These are phyloP conservation scores for Rhabdomys dilectus DNA, from an alignment of 2,113 vertebrate species.

Conservation along the genomic window DNA sequence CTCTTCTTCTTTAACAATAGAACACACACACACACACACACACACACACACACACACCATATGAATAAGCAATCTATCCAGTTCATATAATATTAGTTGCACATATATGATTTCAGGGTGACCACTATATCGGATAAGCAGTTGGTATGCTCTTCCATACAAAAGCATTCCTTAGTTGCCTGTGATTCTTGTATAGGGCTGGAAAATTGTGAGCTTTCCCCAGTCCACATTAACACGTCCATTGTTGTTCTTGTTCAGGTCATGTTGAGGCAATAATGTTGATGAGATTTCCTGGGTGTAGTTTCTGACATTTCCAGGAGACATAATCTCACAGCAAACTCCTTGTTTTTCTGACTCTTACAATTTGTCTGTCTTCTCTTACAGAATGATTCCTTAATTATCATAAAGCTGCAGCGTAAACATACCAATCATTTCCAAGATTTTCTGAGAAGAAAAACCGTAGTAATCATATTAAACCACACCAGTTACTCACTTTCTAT, in stretches of 20 bases:
- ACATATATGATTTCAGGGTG: not conserved
- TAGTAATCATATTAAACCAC: not conserved
- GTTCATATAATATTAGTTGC: not conserved
- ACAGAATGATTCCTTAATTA: not conserved
- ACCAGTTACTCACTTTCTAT: constrained; percentile 22
- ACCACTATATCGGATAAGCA: too few species aligned
- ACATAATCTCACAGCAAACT: not conserved
- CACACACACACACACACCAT: not conserved
- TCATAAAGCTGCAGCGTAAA: not conserved
- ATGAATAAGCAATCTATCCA: not conserved
- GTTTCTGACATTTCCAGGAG: not conserved
- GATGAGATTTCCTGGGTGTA: not conserved
- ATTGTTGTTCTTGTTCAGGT: not conserved
- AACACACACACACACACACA: not conserved
- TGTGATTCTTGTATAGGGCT: not conserved
- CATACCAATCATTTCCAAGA: not conserved
- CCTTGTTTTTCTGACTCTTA: not conserved
- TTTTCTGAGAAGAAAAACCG: constrained; percentile 20
- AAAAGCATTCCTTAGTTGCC: not conserved
- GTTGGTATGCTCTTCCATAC: not conserved
- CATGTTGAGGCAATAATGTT: not conserved
- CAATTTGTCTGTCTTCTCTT: not conserved
- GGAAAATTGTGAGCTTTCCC: not conserved
- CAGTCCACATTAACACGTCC: not conserved
- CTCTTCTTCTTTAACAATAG: not conserved